A percentile compares a stretch with the other conserved stretches of the same genome.
Conservation (phyloP, 2,797 vertebrate species). For the Kryptolebias ocellatus region DNA sequence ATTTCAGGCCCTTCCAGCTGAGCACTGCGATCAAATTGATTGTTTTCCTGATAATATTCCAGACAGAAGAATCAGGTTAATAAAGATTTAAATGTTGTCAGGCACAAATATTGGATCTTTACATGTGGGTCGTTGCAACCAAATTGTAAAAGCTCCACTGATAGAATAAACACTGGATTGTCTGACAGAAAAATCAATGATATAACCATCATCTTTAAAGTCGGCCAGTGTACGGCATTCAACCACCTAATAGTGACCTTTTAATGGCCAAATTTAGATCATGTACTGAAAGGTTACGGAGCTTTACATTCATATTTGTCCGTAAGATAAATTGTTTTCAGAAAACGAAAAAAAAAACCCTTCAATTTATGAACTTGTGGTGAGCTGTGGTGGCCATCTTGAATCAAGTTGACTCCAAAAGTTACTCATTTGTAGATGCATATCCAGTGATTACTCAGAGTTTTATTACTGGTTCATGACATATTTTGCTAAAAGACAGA, state of each 20-base stretch:
- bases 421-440: too few species aligned
- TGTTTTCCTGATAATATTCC: not conserved
- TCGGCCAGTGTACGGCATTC: not conserved
- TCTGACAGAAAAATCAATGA: slow-evolving; percentile 5
- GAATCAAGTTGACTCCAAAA: too few species aligned
- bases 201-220: not conserved
- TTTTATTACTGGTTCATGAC: too few species aligned
- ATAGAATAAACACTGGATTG: not conserved
- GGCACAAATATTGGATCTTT: not conserved
- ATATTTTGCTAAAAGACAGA: too few species aligned
- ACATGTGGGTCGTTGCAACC: not conserved
- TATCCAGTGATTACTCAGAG: too few species aligned
- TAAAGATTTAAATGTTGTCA: slow-evolving; percentile 10
- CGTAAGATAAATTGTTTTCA: too few species aligned
- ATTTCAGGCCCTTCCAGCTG: not conserved
- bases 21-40: not conserved
- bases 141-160: not conserved
- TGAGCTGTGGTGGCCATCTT: too few species aligned
- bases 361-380: too few species aligned
- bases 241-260: not conserved
- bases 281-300: not conserved
- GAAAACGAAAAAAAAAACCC: too few species aligned
- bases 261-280: not conserved
- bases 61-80: not conserved
- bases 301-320: too few species aligned